Evolutionary conservation across 2,888 invertebrate genomes (phyloP).

Genomic region (Polydrusus pterygomalis): DNA sequence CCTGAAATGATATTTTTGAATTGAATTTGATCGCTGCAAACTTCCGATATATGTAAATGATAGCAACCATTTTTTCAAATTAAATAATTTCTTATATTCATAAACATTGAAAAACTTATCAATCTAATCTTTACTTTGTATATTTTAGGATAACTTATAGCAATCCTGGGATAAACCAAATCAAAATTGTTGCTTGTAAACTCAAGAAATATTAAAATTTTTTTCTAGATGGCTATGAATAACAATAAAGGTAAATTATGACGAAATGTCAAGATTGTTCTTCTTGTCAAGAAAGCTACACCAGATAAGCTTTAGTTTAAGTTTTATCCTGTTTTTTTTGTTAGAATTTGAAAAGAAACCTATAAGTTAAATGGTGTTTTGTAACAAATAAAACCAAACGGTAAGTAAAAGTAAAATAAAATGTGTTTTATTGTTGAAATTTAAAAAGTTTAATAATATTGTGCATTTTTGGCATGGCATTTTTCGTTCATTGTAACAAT

Average conservation of each 20-base stretch:
- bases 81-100: no score
- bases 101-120: no score
- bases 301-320: constrained; percentile 30
- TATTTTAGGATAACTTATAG: no score
- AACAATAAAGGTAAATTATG: constrained; percentile 17
- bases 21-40: no score
- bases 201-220: not conserved
- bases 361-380: constrained; percentile 27
- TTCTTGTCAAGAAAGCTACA: constrained; percentile 17
- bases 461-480: no score
- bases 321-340: constrained; percentile 31
- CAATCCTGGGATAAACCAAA: no score
- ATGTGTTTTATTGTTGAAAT: not conserved
- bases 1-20: no score
- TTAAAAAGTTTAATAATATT: not conserved
- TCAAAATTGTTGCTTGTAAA: no score
- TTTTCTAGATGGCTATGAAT: constrained; percentile 18
- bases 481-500: no score
- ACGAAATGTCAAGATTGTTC: not conserved
- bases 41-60: no score
- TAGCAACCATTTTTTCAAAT: no score
- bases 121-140: no score
- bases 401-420: constrained; percentile 3
- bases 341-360: constrained; percentile 18
- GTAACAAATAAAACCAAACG: constrained; percentile 15